A percentile compares a stretch with the other conserved stretches of the same genome.
Conservation (phyloP, 2,113 vertebrate species). For the Ceyx cyanopectus region DNA sequence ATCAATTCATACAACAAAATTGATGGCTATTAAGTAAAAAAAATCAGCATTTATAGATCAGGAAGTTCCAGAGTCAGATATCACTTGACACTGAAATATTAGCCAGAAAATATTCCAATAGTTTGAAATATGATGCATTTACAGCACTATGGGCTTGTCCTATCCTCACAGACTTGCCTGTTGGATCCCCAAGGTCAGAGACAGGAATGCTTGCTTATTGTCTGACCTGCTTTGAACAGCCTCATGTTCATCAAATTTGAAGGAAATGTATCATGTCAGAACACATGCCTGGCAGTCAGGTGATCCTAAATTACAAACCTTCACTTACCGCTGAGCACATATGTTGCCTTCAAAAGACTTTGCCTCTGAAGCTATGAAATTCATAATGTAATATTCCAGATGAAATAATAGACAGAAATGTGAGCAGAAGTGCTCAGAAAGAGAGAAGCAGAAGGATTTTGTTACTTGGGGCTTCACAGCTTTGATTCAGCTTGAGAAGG, state of each 20-base stretch:
- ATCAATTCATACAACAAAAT: not conserved
- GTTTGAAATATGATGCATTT: not conserved
- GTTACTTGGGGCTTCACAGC: not conserved
- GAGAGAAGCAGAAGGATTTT: not conserved
- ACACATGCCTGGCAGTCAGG: not conserved
- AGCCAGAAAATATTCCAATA: not conserved
- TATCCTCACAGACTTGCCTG: not conserved
- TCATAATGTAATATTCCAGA: not conserved
- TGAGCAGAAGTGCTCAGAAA: not conserved
- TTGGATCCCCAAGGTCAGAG: not conserved
- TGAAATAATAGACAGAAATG: not conserved
- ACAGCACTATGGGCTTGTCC: not conserved
- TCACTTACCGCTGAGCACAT: not conserved
- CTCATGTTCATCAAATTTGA: not conserved
- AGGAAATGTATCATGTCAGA: not conserved
- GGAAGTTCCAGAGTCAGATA: not conserved
- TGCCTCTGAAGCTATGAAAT: not conserved
- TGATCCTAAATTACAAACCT: not conserved
- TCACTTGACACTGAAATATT: not conserved
- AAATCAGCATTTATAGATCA: not conserved
- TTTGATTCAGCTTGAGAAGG: not conserved
- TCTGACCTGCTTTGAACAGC: not conserved
- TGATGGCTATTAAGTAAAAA: not conserved
- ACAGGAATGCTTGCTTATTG: not conserved
- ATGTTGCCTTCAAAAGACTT: not conserved